Evolutionary conservation across 2,113 vertebrate species (phyloP).

Genomic region (Plecturocebus donacophilus): DNA sequence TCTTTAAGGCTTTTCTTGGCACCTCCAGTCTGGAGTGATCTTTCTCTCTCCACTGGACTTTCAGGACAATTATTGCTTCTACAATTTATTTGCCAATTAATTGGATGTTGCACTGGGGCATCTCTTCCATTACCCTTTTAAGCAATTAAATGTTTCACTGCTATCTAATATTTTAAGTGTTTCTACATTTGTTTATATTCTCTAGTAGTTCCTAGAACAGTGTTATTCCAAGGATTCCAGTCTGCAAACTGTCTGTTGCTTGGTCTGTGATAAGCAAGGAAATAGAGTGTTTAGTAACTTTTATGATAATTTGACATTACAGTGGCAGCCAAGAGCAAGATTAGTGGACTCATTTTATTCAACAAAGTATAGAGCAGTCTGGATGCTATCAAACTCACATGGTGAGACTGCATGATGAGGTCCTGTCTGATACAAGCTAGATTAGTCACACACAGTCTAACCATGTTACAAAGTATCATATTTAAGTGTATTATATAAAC

Average conservation of each 20-base stretch:
- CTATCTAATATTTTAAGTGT: slow-evolving; percentile 15
- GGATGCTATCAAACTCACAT: not conserved
- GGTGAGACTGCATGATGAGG: not conserved
- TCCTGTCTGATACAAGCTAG: not conserved
- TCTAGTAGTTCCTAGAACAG: not conserved
- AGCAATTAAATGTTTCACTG: not conserved
- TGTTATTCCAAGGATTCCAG: not conserved
- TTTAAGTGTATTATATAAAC: not conserved
- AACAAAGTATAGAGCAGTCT: not conserved
- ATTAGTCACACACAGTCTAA: not conserved
- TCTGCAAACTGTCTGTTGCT: not conserved
- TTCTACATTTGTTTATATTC: slow-evolving; percentile 31
- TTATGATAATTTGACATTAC: not conserved
- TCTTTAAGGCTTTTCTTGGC: not conserved
- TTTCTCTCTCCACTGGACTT: not conserved
- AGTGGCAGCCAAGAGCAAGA: not conserved
- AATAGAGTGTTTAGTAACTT: not conserved
- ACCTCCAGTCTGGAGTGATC: not conserved
- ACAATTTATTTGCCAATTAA: slow-evolving; percentile 5
- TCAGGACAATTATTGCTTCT: not conserved
- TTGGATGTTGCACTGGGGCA: not conserved
- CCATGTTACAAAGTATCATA: not conserved
- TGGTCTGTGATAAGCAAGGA: not conserved
- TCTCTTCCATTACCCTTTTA: not conserved
- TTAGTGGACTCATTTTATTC: not conserved